Base-by-base conservation (phyloP, 2,888 invertebrate genomes). In the Dryobotodes eremita region DNA sequence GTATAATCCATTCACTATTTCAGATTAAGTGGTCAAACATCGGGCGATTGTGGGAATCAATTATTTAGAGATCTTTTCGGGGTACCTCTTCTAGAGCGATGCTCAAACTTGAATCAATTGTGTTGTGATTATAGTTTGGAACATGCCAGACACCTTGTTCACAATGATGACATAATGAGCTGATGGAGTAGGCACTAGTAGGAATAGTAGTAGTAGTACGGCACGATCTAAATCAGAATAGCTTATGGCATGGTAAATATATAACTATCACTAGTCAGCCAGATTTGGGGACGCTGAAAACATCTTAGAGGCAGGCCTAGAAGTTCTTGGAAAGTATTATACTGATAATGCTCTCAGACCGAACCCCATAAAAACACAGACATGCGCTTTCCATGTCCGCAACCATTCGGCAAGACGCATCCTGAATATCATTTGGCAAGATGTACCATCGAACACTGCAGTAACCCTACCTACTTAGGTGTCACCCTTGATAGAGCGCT, bases 1-100 rank as follows among this genome's bases (percentile, higher is more conserved):
- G 79, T 36, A 61, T 64, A 84, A 79, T 72, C 68, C 62, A 69
- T 84, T 83, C 57, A 78, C 79, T 72, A 64, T 57, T 71, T 46
- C 55, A 61, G 77, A 62, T 57, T 50, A 71, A 15, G 31, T 62
- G 50, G 57, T 55, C 42, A 50, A 57, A 50, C 31, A 62, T 0
- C 23, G 15, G 69, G 0, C 1, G 4, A 26, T 36, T 80, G 53
- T 80, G 80, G 26, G 20, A 71, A 61, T n/a, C 17, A 46, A 10
- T 6, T 53, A 11, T n/a, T 36, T 55, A 13, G 8, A 74, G 17
- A 74, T 15, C 10, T 50, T 73, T 71, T 36, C n/a, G n/a, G n/a
- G 20, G 8, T 36, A 36, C 13, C 13, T 50, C 11, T 31, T 17
- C 23, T 42, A 53, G 17, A 53, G 11, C 2, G 36, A 4, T 50